phyloP scores from a whole-genome alignment of 2,888 invertebrate species.

The Mellilla xanthometata region DNA sequence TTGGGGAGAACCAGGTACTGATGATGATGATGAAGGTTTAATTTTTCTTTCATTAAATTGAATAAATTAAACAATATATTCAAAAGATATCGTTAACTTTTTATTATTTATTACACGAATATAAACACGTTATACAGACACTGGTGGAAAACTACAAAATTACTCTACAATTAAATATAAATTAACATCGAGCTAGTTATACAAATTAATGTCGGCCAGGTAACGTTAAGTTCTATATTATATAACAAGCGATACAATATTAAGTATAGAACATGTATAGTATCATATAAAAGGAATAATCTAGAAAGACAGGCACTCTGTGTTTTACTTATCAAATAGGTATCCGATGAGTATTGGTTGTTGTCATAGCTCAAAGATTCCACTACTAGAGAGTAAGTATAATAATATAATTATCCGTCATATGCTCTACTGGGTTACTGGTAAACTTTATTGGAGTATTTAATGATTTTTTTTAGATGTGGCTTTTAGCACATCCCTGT shows the following conservation, averaged over 20 bases:
- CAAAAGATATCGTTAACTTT: conserved; percentile 56
- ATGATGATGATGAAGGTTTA: no score
- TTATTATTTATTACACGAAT: conserved; percentile 62
- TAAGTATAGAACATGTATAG: not conserved
- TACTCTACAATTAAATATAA: conserved; percentile 54
- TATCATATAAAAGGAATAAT: conserved; percentile 5
- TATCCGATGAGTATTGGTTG: conserved; percentile 5
- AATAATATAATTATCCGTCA: not conserved
- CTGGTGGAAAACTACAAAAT: conserved; percentile 76
- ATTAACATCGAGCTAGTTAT: conserved; percentile 41
- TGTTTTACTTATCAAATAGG: conserved; percentile 6
- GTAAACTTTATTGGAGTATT: no score
- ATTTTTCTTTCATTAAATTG: no score
- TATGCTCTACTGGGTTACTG: no score
- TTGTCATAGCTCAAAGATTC: conserved; percentile 3
- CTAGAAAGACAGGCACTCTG: conserved; percentile 14
- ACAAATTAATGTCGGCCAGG: conserved; percentile 34
- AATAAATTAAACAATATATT: conserved; percentile 20
- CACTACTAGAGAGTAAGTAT: conserved; percentile 1
- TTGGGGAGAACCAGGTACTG: no score
- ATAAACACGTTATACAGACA: conserved; percentile 67
- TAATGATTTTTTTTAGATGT: no score
- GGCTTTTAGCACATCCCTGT: no score
- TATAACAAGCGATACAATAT: conserved; percentile 12
- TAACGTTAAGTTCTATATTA: conserved; percentile 29